A percentile compares a stretch with the other conserved stretches of the same genome.
Evolutionary conservation across 2,888 invertebrate genomes (phyloP).

Genomic region (Latheticus oryzae): DNA sequence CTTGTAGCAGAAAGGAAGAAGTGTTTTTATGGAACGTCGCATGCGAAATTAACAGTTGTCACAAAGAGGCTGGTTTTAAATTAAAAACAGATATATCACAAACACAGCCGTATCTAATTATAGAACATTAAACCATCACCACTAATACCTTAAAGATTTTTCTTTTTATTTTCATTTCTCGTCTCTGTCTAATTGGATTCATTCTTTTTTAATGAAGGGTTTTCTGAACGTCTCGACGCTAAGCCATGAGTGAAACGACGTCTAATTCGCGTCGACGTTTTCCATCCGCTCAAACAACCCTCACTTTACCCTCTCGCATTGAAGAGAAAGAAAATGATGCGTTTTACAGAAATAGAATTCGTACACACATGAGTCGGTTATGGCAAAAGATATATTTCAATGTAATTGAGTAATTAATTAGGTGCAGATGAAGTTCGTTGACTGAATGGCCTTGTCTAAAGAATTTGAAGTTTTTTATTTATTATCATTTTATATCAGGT

Average conservation of each 20-base stretch:
- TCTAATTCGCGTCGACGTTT: slow-evolving; percentile 69
- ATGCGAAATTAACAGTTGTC: slow-evolving; percentile 64
- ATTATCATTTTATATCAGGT: neutral
- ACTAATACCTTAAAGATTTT: slow-evolving; percentile 10
- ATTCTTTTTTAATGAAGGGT: neutral
- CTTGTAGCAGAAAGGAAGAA: slow-evolving; percentile 25
- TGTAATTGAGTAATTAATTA: slow-evolving; percentile 42
- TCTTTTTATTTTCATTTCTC: slow-evolving; percentile 2
- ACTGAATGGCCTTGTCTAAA: slow-evolving; percentile 29
- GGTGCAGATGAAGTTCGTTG: slow-evolving; percentile 38
- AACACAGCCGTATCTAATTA: slow-evolving; percentile 39
- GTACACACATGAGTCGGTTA: slow-evolving; percentile 25
- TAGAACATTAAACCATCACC: slow-evolving; percentile 16
- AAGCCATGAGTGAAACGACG: slow-evolving; percentile 68
- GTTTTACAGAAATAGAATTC: slow-evolving; percentile 33
- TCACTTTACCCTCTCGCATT: slow-evolving; percentile 1
- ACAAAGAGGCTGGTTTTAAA: slow-evolving; percentile 54
- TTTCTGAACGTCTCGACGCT: slow-evolving; percentile 41
- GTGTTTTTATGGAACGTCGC: slow-evolving; percentile 47
- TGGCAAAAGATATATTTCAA: slow-evolving; percentile 42
- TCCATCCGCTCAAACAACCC: slow-evolving; percentile 63
- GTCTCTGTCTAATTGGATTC: neutral
- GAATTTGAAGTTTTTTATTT: slow-evolving; percentile 15
- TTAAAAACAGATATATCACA: slow-evolving; percentile 59
- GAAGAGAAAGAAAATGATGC: too few relatives aligned